Percentiles rank a stretch among this genome's conserved stretches.
Evolutionary conservation across 2,888 invertebrate genomes (phyloP).

Genomic region (Pheosia gnoma): DNA sequence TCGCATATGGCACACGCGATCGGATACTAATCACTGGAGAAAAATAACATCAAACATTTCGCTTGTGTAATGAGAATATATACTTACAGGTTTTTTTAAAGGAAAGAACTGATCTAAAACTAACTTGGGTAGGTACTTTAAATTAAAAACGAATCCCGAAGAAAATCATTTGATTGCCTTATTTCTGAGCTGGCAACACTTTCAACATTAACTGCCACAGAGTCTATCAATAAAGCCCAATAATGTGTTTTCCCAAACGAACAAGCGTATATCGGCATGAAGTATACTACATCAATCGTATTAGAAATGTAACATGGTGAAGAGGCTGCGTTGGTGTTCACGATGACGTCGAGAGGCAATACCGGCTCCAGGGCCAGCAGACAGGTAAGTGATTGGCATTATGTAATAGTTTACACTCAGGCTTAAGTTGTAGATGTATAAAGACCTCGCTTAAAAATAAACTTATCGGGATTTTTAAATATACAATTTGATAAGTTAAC

Average conservation of each 20-base stretch:
- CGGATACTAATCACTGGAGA: slow-evolving; percentile 21
- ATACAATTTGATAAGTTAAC: too few species aligned
- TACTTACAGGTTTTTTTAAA: too few species aligned
- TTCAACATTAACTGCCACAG: neutral
- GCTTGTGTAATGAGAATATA: neutral
- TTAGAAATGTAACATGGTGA: slow-evolving; percentile 51
- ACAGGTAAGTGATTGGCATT: slow-evolving; percentile 54
- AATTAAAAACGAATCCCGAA: too few species aligned
- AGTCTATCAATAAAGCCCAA: neutral
- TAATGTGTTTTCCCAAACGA: slow-evolving; percentile 14
- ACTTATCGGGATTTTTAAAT: too few species aligned
- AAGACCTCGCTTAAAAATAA: too few species aligned
- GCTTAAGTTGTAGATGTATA: too few species aligned
- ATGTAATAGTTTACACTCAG: neutral
- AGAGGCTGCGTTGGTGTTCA: slow-evolving; percentile 46
- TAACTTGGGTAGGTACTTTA: too few species aligned
- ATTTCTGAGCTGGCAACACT: too few species aligned
- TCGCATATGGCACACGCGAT: slow-evolving; percentile 65
- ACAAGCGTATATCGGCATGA: slow-evolving; percentile 33
- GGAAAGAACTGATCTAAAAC: too few species aligned
- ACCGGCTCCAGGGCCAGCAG: slow-evolving; percentile 36
- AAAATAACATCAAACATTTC: slow-evolving; percentile 1
- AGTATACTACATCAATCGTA: slow-evolving; percentile 51
- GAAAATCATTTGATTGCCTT: neutral
- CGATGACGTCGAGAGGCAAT: slow-evolving; percentile 66